Evolutionary conservation across 2,797 vertebrate species (phyloP), one percentile per base, ranked within the genome.

Genomic region (Crenuchus spilurus): DNA sequence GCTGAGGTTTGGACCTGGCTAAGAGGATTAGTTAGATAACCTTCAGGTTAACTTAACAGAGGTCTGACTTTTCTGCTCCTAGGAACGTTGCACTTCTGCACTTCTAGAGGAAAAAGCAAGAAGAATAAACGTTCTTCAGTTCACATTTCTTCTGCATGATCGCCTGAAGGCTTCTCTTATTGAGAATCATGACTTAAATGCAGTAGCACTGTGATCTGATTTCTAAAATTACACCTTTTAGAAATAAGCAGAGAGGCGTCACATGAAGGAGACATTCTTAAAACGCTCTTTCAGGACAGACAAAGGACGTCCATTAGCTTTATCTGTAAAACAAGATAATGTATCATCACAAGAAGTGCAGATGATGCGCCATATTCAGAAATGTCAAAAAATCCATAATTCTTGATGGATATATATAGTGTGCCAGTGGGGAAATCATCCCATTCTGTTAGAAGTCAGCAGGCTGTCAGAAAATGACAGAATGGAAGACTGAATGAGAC

Each of bases 331-430:
- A 64, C 46, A 35, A 65, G 78, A 72, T 78, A 65, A 66, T 44
- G 31, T 37, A 72, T 77, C 72, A 70, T 68, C 61, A 39, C 44
- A 28, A 61, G 70, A 44, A 39, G 61, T 51, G 60, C 64, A 71
- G 76, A 78, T 74, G 63, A 73, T 42, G 58, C 26, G 31, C 66
- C 65, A 76, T 70, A 60, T 77, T 74, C 33, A 55, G 64, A 65
- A 67, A 48, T 80, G 57, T 58, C 71, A 63, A 66, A 79, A 79
- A 75, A 60, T 60, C 65, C 66, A 74, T 74, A 64, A 74, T 78
- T 74, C 63, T 71, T 69, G 55, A 64, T 68, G 65, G 57, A 35
- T 74, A 16, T 74, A 62, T 78, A 63, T 51, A 55, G 31, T 33
- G 16, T 76, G 73, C 78, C 73, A 63, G 58, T 68, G 49, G 65